These are phyloP conservation scores for Orthosia cruda DNA, from an alignment of 2,888 invertebrate genomes.

Conservation along the genomic window DNA sequence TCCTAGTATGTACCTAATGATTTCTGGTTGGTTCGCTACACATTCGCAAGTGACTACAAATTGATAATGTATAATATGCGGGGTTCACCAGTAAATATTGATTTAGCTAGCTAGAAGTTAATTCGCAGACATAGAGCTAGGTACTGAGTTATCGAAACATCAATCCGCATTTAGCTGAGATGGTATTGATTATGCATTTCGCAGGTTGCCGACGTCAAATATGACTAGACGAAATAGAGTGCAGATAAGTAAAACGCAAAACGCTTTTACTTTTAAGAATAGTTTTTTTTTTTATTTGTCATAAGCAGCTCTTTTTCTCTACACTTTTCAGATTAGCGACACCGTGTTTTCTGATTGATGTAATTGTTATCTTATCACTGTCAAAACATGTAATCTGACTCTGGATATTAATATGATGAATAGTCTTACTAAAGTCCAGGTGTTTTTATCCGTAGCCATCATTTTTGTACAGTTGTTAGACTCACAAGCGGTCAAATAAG, in stretches of 20 bases:
- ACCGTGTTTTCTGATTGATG: not conserved
- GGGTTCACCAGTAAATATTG: not conserved
- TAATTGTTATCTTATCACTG: not conserved
- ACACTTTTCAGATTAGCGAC: not conserved
- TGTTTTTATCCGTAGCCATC: no score
- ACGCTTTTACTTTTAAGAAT: not conserved
- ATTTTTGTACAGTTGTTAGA: no score
- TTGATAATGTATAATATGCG: not conserved
- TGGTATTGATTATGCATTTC: slow-evolving; percentile 25
- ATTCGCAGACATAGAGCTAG: not conserved
- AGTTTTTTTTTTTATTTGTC: no score
- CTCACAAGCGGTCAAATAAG: no score
- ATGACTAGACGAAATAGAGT: not conserved
- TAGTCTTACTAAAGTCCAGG: no score
- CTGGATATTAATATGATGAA: no score
- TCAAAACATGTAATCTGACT: not conserved
- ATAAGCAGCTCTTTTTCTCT: no score
- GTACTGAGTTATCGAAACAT: not conserved
- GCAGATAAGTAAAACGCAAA: not conserved
- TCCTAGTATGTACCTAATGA: no score
- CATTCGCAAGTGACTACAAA: not conserved
- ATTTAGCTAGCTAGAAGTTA: not conserved
- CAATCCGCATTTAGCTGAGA: slow-evolving; percentile 8
- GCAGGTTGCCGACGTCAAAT: not conserved
- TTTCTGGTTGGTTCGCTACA: not conserved